Evolutionary conservation across 2,888 invertebrate species (phyloP).

Genomic region (Penaeus monodon): DNA sequence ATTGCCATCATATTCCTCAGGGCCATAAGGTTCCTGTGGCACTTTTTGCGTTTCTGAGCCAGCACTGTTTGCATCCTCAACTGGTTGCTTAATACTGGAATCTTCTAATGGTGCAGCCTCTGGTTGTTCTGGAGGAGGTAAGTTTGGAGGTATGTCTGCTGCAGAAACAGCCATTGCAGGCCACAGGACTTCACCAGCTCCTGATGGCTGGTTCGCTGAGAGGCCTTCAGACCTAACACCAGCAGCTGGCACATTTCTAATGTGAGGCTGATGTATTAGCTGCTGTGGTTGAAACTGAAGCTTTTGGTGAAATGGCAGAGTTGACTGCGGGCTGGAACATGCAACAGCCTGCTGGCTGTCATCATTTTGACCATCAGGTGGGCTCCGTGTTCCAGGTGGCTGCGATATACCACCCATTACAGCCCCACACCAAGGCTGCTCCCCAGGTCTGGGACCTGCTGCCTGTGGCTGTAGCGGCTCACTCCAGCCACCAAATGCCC

Average conservation of each 20-base stretch:
- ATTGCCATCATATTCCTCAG: slow-evolving; percentile 15
- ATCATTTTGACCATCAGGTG: slow-evolving; percentile 61
- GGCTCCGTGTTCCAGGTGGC: slow-evolving; percentile 54
- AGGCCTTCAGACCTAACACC: not conserved
- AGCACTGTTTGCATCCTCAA: not conserved
- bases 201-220: not conserved
- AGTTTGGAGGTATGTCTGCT: not conserved
- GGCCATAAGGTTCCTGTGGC: slow-evolving; percentile 6
- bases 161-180: slow-evolving; percentile 27
- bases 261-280: not conserved
- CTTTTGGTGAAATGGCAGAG: slow-evolving; percentile 15
- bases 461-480: slow-evolving; percentile 51
- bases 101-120: slow-evolving; percentile 9
- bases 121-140: slow-evolving; percentile 19
- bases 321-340: slow-evolving; percentile 35
- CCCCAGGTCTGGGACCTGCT: not conserved
- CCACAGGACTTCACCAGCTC: slow-evolving; percentile 19
- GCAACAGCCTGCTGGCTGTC: slow-evolving; percentile 43
- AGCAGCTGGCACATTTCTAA: slow-evolving; percentile 2
- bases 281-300: slow-evolving; percentile 13
- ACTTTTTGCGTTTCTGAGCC: slow-evolving; percentile 3
- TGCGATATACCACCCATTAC: slow-evolving; percentile 16
- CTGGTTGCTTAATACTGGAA: not conserved
- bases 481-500: slow-evolving; percentile 60
- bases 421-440: slow-evolving; percentile 32